Base-by-base conservation (phyloP, 1,140 invertebrate species). In the Cydia amplana region DNA sequence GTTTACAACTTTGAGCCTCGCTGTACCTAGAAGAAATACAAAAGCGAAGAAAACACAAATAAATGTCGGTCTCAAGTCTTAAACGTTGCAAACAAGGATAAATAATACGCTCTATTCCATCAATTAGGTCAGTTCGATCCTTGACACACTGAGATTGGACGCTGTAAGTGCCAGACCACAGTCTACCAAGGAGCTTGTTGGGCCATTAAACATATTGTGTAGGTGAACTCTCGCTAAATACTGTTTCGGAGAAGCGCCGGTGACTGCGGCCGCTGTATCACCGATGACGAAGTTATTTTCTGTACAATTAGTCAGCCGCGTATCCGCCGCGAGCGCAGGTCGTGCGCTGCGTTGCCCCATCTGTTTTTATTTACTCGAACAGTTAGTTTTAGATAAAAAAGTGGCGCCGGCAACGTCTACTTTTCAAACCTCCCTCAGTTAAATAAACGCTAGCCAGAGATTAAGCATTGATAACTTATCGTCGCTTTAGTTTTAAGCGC, bases 241-340 rank as follows among this genome's bases (percentile, higher is more conserved):
- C 86, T 82, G 85, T 78, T 92, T 92, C 89, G 77, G 79, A 88
- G 90, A 92, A 91, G 82, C 80, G 84, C 83, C 84, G 88, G 85
- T 90, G 90, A 91, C 90, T 85, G 83, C 82, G 83, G 79, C 78
- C 82, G 80, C 74, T 90, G 88, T 89, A 88, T 90, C 88, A 90
- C 85, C 80, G 83, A 87, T 90, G 88, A 90, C 87, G 84, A 87
- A 89, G 90, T 91, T 92, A 92, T 91, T 92, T 92, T 92, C 90
- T 92, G 90, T 89, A 83, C 84, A 82, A 89, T 92, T 92, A 92
- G 90, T 92, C 89, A 92, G 86, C 81, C 88, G 83, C 85, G 86
- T 87, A 91, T 91, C 89, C 89, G 90, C 82, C 86, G 83, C 84
- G 79, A 73, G 79, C 79, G 83, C 83, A 88, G 23, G 76, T 75